Percentiles rank a stretch among this genome's conserved stretches.
These are phyloP conservation scores for Falco concolor DNA, from an alignment of 2,797 vertebrate species.

Conservation along the genomic window DNA sequence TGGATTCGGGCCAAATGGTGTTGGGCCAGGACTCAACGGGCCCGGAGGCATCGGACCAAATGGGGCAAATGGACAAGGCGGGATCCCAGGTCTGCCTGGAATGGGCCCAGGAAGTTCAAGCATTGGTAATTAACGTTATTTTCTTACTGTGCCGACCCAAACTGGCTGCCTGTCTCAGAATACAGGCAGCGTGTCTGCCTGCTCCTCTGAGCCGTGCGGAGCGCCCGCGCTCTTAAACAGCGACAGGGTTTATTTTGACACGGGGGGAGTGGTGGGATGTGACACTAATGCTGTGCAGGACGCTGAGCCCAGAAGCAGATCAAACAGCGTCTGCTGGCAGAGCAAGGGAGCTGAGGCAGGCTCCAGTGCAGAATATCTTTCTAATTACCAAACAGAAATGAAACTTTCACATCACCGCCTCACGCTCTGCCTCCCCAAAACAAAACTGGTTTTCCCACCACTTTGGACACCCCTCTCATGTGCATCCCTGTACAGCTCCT, in stretches of 20 bases:
- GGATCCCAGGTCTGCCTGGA: conserved; percentile 70
- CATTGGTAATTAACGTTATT: conserved; percentile 51
- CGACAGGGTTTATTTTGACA: background rate
- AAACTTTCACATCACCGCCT: background rate
- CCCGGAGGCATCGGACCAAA: conserved; percentile 47
- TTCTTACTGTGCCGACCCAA: background rate
- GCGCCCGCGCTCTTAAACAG: background rate
- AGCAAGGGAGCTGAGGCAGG: background rate
- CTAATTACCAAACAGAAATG: background rate
- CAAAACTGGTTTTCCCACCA: background rate
- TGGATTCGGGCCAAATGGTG: conserved; percentile 39
- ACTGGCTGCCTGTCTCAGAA: background rate
- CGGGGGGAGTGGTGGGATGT: background rate
- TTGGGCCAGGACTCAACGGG: conserved; percentile 57
- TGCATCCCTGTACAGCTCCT: background rate
- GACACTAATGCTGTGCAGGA: background rate
- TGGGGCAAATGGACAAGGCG: conserved; percentile 56
- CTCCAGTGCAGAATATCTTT: background rate
- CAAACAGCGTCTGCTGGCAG: conserved; percentile 25
- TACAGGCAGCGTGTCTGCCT: background rate
- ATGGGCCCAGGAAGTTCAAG: conserved; percentile 64
- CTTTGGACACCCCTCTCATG: background rate
- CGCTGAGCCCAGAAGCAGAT: conserved; percentile 37
- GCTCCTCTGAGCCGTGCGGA: background rate
- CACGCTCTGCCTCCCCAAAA: background rate